These are phyloP conservation scores for Prunella strophiata DNA, from an alignment of 2,797 vertebrate species.

Conservation along the genomic window DNA sequence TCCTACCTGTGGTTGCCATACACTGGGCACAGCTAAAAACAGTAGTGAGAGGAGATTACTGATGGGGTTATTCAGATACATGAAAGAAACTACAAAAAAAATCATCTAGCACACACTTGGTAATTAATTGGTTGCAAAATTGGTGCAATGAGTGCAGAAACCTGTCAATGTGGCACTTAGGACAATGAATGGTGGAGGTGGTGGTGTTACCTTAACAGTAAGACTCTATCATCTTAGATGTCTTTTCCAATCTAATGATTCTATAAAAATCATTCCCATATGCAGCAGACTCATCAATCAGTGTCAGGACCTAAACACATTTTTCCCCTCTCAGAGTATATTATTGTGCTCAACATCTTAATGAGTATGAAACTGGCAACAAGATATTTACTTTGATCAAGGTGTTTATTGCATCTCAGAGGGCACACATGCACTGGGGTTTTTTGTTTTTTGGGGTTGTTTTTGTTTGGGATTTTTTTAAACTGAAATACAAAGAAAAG, in stretches of 20 bases:
- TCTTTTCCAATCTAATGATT: background rate
- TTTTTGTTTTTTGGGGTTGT: background rate
- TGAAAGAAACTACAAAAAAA: background rate
- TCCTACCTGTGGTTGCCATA: background rate
- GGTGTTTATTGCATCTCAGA: slow-evolving; percentile 99
- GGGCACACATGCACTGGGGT: slow-evolving; percentile 95
- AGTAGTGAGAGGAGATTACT: background rate
- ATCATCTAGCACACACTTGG: background rate
- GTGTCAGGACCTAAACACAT: background rate
- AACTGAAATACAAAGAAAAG: slow-evolving; percentile 93
- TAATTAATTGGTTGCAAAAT: background rate
- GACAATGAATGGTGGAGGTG: background rate
- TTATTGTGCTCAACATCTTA: background rate
- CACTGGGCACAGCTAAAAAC: background rate
- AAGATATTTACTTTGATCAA: slow-evolving; percentile 84
- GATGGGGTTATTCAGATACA: background rate
- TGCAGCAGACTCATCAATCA: background rate
- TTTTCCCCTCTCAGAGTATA: background rate
- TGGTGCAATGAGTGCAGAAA: background rate
- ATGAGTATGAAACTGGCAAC: slow-evolving; percentile 51
- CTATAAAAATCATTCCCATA: background rate
- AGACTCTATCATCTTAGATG: background rate
- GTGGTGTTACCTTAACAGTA: background rate
- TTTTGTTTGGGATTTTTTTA: slow-evolving; percentile 10
- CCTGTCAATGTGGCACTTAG: background rate